Percentiles rank a stretch among this genome's conserved stretches.
These are phyloP conservation scores for Thrips palmi DNA, from an alignment of 1,140 invertebrate species.

Conservation along the genomic window DNA sequence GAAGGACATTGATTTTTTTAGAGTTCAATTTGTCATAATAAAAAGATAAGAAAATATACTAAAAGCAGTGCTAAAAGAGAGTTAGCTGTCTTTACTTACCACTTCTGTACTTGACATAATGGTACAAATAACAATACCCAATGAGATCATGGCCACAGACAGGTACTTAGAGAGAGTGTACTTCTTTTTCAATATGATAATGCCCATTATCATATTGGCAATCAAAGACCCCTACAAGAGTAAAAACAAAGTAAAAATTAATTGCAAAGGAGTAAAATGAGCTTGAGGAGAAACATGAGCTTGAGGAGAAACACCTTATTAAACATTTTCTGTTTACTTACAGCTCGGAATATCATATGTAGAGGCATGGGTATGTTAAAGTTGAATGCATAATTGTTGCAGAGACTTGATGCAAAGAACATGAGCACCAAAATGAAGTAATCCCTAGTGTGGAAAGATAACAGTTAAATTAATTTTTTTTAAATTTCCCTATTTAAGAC, in stretches of 20 bases:
- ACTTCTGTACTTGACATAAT: conserved; percentile 63
- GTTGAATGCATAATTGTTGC: conserved; percentile 91
- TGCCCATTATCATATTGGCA: conserved; percentile 91
- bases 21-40: background rate
- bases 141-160: conserved; percentile 80
- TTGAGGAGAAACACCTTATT: background rate
- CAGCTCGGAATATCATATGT: conserved; percentile 96
- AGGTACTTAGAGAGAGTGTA: conserved; percentile 78
- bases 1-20: conserved; percentile 6
- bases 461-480: conserved; percentile 6
- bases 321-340: conserved; percentile 27
- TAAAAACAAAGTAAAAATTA: conserved; percentile 16
- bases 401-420: conserved; percentile 83
- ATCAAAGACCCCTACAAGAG: conserved; percentile 73
- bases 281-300: background rate
- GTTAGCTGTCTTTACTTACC: conserved; percentile 15
- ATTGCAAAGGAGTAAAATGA: conserved; percentile 3
- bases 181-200: conserved; percentile 69
- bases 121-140: conserved; percentile 83
- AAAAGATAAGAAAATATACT: conserved; percentile 5
- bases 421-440: conserved; percentile 73
- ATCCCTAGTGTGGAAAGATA: conserved; percentile 34
- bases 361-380: conserved; percentile 97
- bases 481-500: background rate
- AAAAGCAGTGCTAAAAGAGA: background rate